phyloP scores from a whole-genome alignment of 64 coral and sea anemone genomes.

The Porites australiensis region DNA sequence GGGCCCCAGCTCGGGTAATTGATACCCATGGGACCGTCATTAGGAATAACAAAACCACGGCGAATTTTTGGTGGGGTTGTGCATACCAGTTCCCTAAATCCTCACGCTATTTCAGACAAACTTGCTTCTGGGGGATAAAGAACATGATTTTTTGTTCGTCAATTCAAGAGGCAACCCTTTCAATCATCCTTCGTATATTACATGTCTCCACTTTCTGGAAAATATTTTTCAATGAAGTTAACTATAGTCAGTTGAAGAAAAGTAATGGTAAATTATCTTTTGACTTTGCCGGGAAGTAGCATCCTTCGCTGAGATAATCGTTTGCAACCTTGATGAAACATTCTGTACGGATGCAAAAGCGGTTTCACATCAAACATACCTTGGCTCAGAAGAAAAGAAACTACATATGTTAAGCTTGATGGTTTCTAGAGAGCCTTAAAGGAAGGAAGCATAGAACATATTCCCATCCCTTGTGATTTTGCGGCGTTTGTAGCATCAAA shows the following conservation, averaged over 20 bases:
- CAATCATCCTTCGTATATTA: neutral
- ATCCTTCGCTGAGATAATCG: neutral
- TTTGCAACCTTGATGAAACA: neutral
- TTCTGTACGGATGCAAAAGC: too few species aligned
- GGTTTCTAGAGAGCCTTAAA: neutral
- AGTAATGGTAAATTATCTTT: neutral
- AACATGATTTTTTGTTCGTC: too few species aligned
- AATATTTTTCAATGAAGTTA: neutral
- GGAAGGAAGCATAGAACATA: neutral
- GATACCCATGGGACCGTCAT: too few species aligned
- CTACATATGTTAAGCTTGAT: neutral
- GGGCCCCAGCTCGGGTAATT: too few species aligned
- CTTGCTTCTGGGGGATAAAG: too few species aligned
- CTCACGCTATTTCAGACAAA: too few species aligned
- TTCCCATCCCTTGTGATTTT: neutral
- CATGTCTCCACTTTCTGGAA: neutral
- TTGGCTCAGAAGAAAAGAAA: neutral
- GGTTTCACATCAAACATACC: too few species aligned
- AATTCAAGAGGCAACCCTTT: neutral
- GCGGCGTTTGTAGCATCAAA: constrained; percentile 1
- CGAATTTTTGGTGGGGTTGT: too few species aligned
- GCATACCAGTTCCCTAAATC: too few species aligned
- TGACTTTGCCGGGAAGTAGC: neutral
- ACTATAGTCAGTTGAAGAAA: neutral
- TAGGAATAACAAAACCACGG: too few species aligned